A percentile compares a stretch with the other conserved stretches of the same genome.
Conservation (phyloP, 2,113 vertebrate genomes). For the Naja naja region DNA sequence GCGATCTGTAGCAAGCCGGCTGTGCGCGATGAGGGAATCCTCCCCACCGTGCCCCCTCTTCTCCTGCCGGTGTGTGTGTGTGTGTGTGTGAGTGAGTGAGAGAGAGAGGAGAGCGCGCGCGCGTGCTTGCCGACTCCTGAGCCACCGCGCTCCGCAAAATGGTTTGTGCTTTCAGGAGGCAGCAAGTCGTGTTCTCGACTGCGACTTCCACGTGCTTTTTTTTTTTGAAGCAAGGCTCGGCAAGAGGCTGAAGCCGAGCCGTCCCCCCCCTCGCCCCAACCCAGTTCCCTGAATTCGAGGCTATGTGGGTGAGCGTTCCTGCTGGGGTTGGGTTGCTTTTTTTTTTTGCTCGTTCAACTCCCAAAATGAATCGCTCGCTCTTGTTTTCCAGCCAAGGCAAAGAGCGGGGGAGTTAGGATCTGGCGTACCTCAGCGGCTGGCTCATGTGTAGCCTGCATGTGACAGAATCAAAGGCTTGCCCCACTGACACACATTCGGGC, state of each 20-base stretch:
- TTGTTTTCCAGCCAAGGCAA: neutral
- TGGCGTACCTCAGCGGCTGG: conserved; percentile 5
- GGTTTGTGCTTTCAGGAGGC: neutral
- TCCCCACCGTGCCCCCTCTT: neutral
- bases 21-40: neutral
- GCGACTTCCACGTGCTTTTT: conserved; percentile 14
- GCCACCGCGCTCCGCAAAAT: neutral
- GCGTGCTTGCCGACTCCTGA: neutral
- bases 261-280: neutral
- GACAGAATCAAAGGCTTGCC: conserved; percentile 25
- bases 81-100: neutral
- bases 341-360: neutral
- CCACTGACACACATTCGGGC: conserved; percentile 42
- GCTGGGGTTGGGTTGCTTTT: neutral
- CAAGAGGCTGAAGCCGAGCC: neutral
- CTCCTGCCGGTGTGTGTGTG: neutral
- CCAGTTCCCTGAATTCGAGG: neutral
- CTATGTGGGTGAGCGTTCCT: neutral
- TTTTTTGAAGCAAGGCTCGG: neutral
- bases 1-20: neutral
- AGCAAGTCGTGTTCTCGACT: neutral
- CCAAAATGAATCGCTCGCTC: neutral
- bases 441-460: conserved; percentile 39
- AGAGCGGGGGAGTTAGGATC: neutral
- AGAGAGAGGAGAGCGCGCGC: neutral